Base-by-base conservation (phyloP, 2,888 invertebrate species). In the Sesia bembeciformis region DNA sequence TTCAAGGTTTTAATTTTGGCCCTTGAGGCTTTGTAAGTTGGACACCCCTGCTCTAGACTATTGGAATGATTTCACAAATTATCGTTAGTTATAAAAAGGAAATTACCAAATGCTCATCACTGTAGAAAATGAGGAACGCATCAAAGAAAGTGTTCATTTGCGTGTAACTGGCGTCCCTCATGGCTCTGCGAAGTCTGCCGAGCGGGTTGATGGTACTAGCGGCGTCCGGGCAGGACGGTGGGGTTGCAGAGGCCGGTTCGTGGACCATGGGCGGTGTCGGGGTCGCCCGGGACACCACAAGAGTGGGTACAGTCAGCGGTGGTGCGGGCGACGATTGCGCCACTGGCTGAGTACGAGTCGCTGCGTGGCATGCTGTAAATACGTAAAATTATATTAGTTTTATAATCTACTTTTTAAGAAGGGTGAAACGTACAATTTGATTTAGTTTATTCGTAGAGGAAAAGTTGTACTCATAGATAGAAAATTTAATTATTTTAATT, bases 51-150 rank as follows among this genome's bases (percentile, higher is more conserved):
- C 23, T 23, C 23, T 23, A 1, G 23, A 23, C 23, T 23, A 23
- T 23, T 23, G 23, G 23, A 23, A 23, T 23, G 23, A 23, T 23
- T 23, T 23, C 23, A 23, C 23, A 23, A 23, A 23, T 23, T 2
- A 23, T 23, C 23, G 23, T 23, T 23, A 23, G 23, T 23, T 23
- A 23, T 23, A 23, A 23, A 23, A 23, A 23, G 23, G 23, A 23
- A 23, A 23, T 67, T 79, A 94, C 94, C 91, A 94, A 93, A 84
- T 96, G 96, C 67, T 95, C 95, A 73, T 96, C 96, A 58, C 92
- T 93, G 53, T 93, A 93, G 53, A 95, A 94, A 54, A 96, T 84
- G 54, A 96, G 90, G 65, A 95, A 95, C 0, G 94, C 96, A 66
- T 95, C 92, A 5, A 94, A 76, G 54, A 71, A 69, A 0, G 78